Evolutionary conservation across 2,888 invertebrate species (phyloP).

Genomic region (Coecobrya sp.): DNA sequence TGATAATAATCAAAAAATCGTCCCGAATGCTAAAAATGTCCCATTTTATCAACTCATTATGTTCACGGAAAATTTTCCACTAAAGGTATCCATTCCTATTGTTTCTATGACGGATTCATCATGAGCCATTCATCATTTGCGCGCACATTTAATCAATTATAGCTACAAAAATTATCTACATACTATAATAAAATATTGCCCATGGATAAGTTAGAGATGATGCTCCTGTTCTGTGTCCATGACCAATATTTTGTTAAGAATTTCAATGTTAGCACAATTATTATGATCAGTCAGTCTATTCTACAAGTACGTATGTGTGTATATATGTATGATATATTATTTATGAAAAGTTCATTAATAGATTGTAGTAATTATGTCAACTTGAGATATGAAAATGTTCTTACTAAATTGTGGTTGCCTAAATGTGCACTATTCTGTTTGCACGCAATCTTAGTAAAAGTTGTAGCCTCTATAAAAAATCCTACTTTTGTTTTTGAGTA

Average conservation of each 20-base stretch:
- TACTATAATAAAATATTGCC: not conserved
- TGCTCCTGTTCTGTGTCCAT: not conserved
- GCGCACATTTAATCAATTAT: conserved; percentile 30
- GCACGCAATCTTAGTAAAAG: not conserved
- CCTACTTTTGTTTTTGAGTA: not conserved
- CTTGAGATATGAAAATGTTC: not conserved
- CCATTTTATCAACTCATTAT: not conserved
- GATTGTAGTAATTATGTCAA: conserved; percentile 5
- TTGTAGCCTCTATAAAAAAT: conserved; percentile 65
- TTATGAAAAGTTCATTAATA: conserved; percentile 1
- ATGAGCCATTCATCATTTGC: not conserved
- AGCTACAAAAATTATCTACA: not conserved
- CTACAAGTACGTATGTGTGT: conserved; percentile 5
- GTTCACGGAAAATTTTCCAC: not conserved
- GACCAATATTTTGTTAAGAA: not conserved
- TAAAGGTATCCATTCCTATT: not conserved
- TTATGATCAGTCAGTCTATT: conserved; percentile 41
- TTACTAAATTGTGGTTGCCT: not conserved
- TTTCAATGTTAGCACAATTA: conserved; percentile 23
- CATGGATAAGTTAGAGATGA: not conserved
- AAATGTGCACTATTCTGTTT: too few relatives aligned
- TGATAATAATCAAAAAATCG: too few relatives aligned
- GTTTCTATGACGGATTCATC: conserved; percentile 11
- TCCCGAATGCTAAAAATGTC: not conserved
- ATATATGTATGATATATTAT: too few relatives aligned